Evolutionary conservation across 2,888 invertebrate genomes (phyloP).

Genomic region (Metalampra italica): DNA sequence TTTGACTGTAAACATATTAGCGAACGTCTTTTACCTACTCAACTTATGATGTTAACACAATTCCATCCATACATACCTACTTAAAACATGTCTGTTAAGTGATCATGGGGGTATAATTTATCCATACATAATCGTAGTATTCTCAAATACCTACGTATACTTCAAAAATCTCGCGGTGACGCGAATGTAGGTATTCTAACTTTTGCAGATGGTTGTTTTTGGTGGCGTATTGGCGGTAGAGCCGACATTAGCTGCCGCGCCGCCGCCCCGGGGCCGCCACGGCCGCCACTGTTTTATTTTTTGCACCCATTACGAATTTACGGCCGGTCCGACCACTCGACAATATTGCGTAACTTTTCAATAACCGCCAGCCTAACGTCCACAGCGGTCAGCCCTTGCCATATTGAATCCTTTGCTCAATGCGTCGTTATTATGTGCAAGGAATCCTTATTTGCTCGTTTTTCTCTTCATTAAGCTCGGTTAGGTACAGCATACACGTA

Average conservation of each 20-base stretch:
- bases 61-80: too few species aligned
- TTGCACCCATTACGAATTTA: slow-evolving; percentile 77
- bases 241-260: slow-evolving; percentile 29
- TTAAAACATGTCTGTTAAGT: too few species aligned
- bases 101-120: too few species aligned
- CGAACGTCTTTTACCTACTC: too few species aligned
- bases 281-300: slow-evolving; percentile 60
- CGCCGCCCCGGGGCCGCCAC: neutral
- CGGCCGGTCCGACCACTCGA: slow-evolving; percentile 67
- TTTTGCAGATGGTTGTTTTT: slow-evolving; percentile 66
- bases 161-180: slow-evolving; percentile 57
- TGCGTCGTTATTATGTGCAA: slow-evolving; percentile 32
- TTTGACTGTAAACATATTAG: too few species aligned
- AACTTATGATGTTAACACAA: too few species aligned
- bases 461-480: slow-evolving; percentile 17
- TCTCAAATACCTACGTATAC: slow-evolving; percentile 28
- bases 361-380: slow-evolving; percentile 65
- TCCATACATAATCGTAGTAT: too few species aligned
- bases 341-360: slow-evolving; percentile 78
- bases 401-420: slow-evolving; percentile 70
- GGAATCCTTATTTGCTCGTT: slow-evolving; percentile 22
- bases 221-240: slow-evolving; percentile 42
- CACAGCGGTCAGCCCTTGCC: slow-evolving; percentile 44
- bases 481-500: neutral
- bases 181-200: slow-evolving; percentile 49